Evolutionary conservation across 2,113 vertebrate genomes (phyloP).

Genomic region (Proteles cristata): DNA sequence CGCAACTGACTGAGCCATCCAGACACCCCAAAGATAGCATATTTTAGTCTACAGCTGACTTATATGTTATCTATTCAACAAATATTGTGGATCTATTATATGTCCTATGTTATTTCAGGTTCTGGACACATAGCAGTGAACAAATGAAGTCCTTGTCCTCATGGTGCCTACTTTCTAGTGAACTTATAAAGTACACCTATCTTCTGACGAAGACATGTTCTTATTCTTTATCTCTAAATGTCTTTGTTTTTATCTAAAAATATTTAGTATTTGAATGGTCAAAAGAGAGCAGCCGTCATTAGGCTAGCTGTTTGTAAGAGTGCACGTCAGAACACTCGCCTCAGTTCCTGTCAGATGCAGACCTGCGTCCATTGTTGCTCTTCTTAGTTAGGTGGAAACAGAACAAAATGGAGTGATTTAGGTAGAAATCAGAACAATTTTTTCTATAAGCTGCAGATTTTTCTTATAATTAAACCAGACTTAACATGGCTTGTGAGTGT

Average conservation of each 20-base stretch:
- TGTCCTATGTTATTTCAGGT: neutral
- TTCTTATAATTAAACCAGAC: conserved; percentile 16
- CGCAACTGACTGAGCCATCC: no score
- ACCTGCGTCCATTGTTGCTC: neutral
- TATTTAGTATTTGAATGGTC: neutral
- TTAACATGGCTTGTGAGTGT: neutral
- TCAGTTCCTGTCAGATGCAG: neutral
- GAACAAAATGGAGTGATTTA: neutral
- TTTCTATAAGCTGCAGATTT: neutral
- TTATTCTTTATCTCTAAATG: neutral
- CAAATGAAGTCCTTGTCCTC: neutral
- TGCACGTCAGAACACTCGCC: neutral
- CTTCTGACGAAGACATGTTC: neutral
- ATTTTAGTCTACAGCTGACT: neutral
- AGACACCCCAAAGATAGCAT: neutral
- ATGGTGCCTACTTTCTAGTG: neutral
- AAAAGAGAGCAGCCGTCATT: neutral
- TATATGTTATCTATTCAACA: neutral
- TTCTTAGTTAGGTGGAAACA: neutral
- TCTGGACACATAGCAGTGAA: neutral
- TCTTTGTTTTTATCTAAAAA: neutral
- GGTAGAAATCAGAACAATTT: neutral
- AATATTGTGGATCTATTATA: neutral
- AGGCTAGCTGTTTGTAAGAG: neutral
- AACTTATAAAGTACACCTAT: neutral